phyloP scores from a whole-genome alignment of 2,113 vertebrate genomes.

The Mus pahari region DNA sequence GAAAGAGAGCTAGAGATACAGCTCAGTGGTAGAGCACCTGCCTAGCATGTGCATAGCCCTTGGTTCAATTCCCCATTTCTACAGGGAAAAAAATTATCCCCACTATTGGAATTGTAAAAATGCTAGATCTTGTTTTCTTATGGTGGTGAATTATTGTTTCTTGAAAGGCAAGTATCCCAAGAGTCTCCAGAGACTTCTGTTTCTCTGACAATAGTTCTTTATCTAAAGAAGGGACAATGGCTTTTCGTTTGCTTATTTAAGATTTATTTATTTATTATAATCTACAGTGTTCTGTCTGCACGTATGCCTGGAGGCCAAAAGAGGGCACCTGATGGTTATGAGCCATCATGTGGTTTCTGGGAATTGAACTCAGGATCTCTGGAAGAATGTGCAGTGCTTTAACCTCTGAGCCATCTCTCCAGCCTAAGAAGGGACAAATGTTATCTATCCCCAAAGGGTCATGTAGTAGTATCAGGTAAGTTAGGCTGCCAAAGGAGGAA shows the following conservation, averaged over 20 bases:
- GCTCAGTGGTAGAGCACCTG: not conserved
- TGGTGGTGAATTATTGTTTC: not conserved
- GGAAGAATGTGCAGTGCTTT: too few relatives aligned
- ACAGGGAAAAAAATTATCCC: not conserved
- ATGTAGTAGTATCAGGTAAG: not conserved
- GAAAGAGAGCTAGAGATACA: not conserved
- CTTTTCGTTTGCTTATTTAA: too few relatives aligned
- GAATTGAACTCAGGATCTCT: too few relatives aligned
- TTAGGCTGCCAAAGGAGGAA: not conserved
- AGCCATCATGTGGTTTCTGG: too few relatives aligned
- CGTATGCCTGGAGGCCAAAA: too few relatives aligned
- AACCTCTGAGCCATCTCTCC: too few relatives aligned
- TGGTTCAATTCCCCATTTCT: not conserved
- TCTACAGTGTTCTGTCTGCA: too few relatives aligned
- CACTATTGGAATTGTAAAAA: not conserved
- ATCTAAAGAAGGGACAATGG: not conserved
- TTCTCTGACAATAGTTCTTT: not conserved
- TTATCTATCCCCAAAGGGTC: not conserved
- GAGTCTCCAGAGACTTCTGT: not conserved
- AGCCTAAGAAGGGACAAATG: not conserved
- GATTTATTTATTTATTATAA: too few relatives aligned
- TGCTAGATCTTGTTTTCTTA: not conserved
- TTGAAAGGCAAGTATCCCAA: slow-evolving; percentile 25
- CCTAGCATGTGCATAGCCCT: not conserved
- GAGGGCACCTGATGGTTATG: too few relatives aligned